Conservation (phyloP, 2,888 invertebrate genomes). For the Hoplodrina blanda region DNA sequence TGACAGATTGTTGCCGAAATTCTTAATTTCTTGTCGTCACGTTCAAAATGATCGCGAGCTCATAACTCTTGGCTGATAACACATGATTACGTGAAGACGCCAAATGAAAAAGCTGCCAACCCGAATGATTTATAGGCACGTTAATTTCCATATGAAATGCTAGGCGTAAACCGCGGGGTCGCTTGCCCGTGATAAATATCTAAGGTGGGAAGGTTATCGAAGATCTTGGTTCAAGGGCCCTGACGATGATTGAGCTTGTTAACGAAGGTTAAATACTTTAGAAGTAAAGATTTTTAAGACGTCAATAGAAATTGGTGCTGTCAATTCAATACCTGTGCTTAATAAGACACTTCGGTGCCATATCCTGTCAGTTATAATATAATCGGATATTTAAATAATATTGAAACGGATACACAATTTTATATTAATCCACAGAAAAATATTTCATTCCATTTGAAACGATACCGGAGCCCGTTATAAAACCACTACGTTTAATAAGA, state of each 20-base stretch:
- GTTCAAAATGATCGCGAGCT: slow-evolving; percentile 62
- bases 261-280: not conserved
- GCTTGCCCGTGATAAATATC: slow-evolving; percentile 33
- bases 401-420: not conserved
- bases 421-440: not conserved
- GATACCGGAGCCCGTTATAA: not conserved
- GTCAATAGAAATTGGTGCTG: not conserved
- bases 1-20: slow-evolving; percentile 17
- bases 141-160: slow-evolving; percentile 77
- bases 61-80: slow-evolving; percentile 68
- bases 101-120: slow-evolving; percentile 78
- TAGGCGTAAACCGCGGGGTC: slow-evolving; percentile 34
- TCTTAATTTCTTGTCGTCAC: slow-evolving; percentile 47
- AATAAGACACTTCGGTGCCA: not conserved
- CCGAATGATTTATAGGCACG: slow-evolving; percentile 75
- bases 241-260: not conserved
- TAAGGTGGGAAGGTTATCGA: slow-evolving; percentile 31
- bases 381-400: not conserved
- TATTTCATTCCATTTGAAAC: not conserved
- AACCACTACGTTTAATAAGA: slow-evolving; percentile 4
- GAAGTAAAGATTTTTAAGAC: not conserved
- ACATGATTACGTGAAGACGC: slow-evolving; percentile 64
- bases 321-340: too few species aligned
- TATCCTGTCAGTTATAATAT: not conserved
- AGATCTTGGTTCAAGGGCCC: slow-evolving; percentile 26